Conservation (phyloP, 2,113 vertebrate species). For the Seriola aureovittata region DNA sequence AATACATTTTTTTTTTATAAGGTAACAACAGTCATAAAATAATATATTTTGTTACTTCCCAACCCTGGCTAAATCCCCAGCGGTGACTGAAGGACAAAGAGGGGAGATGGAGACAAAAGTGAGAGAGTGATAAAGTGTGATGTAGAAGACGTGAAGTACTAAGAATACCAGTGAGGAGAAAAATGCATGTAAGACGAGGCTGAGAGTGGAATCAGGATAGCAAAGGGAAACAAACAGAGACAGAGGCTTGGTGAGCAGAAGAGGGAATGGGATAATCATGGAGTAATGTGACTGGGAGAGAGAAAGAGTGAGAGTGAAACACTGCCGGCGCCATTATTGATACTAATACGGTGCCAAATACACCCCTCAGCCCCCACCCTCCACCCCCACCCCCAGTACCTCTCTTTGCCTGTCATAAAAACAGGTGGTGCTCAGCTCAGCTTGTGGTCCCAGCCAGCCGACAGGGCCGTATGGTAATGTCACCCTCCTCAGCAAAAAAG, state of each 20-base stretch:
- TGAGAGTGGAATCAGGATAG: constrained; percentile 22
- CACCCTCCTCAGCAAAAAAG: constrained; percentile 55
- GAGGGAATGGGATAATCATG: constrained; percentile 19
- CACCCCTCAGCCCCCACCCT: constrained; percentile 1
- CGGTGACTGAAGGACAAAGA: not conserved
- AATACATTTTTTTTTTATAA: not conserved
- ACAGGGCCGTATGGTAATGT: constrained; percentile 70
- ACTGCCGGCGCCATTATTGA: constrained; percentile 37
- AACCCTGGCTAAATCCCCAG: not conserved
- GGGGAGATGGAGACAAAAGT: not conserved
- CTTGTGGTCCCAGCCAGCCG: constrained; percentile 51
- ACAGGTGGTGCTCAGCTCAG: constrained; percentile 72
- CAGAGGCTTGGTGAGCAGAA: constrained; percentile 11
- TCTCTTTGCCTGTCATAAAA: constrained; percentile 61
- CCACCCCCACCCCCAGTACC: no score
- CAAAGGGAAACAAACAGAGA: constrained; percentile 13
- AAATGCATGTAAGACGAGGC: constrained; percentile 2
- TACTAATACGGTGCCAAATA: constrained; percentile 60
- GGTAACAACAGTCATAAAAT: not conserved
- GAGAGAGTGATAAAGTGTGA: not conserved
- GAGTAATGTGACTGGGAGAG: constrained; percentile 26
- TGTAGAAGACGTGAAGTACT: not conserved
- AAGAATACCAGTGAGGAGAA: constrained; percentile 22
- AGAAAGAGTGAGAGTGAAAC: constrained; percentile 44
- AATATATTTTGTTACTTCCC: not conserved